phyloP scores from a whole-genome alignment of 2,113 vertebrate genomes.

The Phyllostomus hastatus region DNA sequence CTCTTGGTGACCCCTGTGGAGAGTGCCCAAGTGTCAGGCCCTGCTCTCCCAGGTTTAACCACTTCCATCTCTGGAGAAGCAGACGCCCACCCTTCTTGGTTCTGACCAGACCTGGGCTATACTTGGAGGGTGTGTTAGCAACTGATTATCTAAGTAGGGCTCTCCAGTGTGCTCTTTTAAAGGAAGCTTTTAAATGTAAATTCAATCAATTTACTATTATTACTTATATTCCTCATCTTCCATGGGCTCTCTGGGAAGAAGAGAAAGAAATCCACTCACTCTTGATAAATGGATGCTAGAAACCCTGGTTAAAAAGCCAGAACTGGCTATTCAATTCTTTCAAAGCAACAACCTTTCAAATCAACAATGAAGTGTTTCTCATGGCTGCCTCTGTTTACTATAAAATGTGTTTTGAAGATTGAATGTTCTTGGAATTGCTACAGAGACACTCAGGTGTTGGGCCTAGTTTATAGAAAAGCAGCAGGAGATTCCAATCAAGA shows the following conservation, averaged over 20 bases:
- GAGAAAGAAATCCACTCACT: conserved; percentile 63
- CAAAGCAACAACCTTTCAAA: conserved; percentile 60
- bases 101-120: conserved; percentile 2
- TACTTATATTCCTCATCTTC: conserved; percentile 67
- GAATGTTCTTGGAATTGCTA: conserved; percentile 62
- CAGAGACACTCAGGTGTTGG: conserved; percentile 46
- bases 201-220: conserved; percentile 76
- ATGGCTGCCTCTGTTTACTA: conserved; percentile 40
- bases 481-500: conserved; percentile 34
- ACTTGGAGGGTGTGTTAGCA: conserved; percentile 24
- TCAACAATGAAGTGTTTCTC: conserved; percentile 40
- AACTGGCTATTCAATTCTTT: conserved; percentile 50
- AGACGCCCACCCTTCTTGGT: conserved; percentile 23
- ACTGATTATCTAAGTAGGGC: conserved; percentile 65
- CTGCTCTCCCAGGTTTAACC: neutral
- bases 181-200: conserved; percentile 75
- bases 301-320: conserved; percentile 34
- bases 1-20: neutral
- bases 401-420: conserved; percentile 49
- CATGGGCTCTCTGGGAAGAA: conserved; percentile 66
- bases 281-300: conserved; percentile 59
- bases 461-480: conserved; percentile 39
- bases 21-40: fast-evolving
- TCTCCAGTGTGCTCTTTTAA: conserved; percentile 45
- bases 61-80: conserved; percentile 15